Evolutionary conservation across 2,888 invertebrate species (phyloP), one percentile per base, ranked within the genome.

Genomic region (Pandemis heparana): DNA sequence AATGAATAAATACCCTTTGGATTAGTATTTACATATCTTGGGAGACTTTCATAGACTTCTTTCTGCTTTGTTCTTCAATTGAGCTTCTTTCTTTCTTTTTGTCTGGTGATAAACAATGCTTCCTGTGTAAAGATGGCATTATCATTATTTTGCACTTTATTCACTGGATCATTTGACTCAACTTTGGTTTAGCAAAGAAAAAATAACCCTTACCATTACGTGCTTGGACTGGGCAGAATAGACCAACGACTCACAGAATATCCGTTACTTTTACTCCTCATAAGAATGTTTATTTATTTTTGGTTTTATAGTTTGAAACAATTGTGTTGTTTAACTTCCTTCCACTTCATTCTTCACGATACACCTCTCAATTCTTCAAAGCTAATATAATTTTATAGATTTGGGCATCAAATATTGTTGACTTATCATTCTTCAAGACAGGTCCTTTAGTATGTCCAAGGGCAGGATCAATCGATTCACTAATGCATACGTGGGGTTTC

Each of bases 171-270:
- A 87, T 90, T 91, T 88, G 87, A 87, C 87, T 83, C 82, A 62
- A 77, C 72, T 74, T 67, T 74, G 65, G 38, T 56, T 39, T 46
- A 14, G 79, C 73, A 77, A 80, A 78, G 78, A 80, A 85, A 59
- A 48, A 62, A 70, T 53, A 53, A 87, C 86, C 56, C 92, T 93
- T 92, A 93, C 92, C 92, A 83, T 83, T 82, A 83, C 81, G 79
- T 79, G 83, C 84, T 81, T 82, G 92, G 92, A 91, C 92, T 92
- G 93, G 92, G 91, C 92, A 89, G 87, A 87, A 84, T 86, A 85
- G 90, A 90, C 91, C 87, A 84, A 88, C 87, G 89, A 89, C 86
- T 86, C 87, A 83, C 79, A 71, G 77, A 82, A 16, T 59, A 65
- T 70, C 46, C 23, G 59, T 32, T 48, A 56, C 41, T 12, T 69